These are phyloP conservation scores for Heterotilapia buettikoferi DNA, from an alignment of 2,113 vertebrate genomes.

Conservation along the genomic window DNA sequence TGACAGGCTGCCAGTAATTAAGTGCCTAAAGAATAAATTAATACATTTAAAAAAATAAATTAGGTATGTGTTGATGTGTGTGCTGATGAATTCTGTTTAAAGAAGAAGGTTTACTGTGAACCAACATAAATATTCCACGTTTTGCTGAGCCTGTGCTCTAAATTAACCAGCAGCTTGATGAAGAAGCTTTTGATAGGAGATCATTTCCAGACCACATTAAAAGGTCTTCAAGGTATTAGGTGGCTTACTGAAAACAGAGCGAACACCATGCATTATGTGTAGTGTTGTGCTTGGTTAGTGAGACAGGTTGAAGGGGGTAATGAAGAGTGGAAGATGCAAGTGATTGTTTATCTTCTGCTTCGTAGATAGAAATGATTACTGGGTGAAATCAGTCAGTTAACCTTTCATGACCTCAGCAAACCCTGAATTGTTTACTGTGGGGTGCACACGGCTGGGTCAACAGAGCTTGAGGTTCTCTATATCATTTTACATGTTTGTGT, in stretches of 20 bases:
- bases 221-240: neutral
- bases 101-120: neutral
- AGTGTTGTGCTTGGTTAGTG: neutral
- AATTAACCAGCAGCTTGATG: neutral
- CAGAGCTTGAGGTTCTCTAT: neutral
- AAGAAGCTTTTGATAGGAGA: neutral
- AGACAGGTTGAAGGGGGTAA: neutral
- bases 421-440: neutral
- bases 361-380: constrained; percentile 13
- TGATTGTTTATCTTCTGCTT: constrained; percentile 40
- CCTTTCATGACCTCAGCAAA: neutral
- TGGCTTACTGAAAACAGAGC: neutral
- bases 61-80: neutral
- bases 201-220: neutral
- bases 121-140: accelerated
- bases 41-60: neutral
- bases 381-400: neutral
- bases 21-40: neutral
- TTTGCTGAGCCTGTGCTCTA: neutral
- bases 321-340: neutral
- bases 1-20: neutral
- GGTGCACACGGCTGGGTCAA: neutral
- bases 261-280: neutral
- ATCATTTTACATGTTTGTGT: neutral
- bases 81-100: neutral